phyloP scores from a whole-genome alignment of 1,140 invertebrate genomes.

The Camponotus vicinus region DNA sequence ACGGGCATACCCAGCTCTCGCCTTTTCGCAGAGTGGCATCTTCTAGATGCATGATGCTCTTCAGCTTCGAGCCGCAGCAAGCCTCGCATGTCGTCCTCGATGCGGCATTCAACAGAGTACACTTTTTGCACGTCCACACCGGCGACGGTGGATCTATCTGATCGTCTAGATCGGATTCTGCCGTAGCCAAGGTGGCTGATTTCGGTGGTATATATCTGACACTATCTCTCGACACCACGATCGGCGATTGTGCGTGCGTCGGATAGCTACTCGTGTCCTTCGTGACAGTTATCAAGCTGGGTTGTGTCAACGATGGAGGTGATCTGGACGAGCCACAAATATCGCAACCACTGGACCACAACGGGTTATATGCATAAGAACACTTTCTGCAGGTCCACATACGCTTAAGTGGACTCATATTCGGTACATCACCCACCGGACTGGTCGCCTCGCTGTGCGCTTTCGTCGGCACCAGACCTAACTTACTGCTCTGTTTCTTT shows the following conservation, averaged over 20 bases:
- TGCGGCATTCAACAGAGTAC: constrained; percentile 93
- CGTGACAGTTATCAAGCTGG: constrained; percentile 90
- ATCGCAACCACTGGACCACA: constrained; percentile 92
- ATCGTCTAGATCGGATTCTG: constrained; percentile 82
- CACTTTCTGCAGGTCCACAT: constrained; percentile 96
- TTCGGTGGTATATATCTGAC: constrained; percentile 86
- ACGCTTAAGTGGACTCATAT: constrained; percentile 86
- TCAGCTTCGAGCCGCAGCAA: constrained; percentile 93
- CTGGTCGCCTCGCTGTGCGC: constrained; percentile 84
- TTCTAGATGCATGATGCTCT: constrained; percentile 88
- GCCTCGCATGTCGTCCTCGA: constrained; percentile 91
- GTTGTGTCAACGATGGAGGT: constrained; percentile 88
- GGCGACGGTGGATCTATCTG: constrained; percentile 82
- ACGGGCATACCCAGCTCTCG: constrained; percentile 92
- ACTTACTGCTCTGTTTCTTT: constrained; percentile 83
- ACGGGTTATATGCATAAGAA: constrained; percentile 94
- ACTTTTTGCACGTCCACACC: constrained; percentile 95
- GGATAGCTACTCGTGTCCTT: constrained; percentile 85
- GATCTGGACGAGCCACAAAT: constrained; percentile 91
- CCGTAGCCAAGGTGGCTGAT: constrained; percentile 84
- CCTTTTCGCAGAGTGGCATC: constrained; percentile 91
- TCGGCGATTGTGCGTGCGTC: constrained; percentile 79
- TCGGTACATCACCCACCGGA: constrained; percentile 77
- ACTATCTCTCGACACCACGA: constrained; percentile 84
- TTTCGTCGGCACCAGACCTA: constrained; percentile 77